These are phyloP conservation scores for Parazoanthus atlanticus DNA, from an alignment of 92 coral and sea anemone species.

Conservation along the genomic window DNA sequence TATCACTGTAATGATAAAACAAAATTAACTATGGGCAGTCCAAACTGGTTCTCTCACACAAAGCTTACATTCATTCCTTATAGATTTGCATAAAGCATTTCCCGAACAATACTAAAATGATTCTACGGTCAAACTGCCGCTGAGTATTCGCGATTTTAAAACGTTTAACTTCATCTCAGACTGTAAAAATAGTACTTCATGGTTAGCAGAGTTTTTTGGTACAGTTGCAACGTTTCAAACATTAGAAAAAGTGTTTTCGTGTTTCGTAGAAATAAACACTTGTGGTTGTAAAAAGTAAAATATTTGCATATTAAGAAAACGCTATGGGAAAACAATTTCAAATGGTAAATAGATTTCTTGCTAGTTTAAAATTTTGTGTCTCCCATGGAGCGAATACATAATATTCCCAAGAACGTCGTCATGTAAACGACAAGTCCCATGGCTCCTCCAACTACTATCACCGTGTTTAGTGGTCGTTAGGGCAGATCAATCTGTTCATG, in stretches of 20 bases:
- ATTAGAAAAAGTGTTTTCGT: not conserved
- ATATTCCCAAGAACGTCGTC: not conserved
- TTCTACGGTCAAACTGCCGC: not conserved
- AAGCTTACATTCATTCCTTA: not conserved
- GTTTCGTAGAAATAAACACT: not conserved
- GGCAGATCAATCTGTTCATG: not conserved
- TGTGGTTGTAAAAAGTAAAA: not conserved
- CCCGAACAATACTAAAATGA: not conserved
- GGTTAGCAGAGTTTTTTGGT: not conserved
- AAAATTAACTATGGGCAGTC: not conserved
- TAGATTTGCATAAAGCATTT: not conserved
- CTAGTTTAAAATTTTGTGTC: not conserved
- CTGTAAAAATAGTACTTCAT: not conserved
- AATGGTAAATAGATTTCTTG: not conserved
- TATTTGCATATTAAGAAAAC: slow-evolving; percentile 31
- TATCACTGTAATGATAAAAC: not conserved
- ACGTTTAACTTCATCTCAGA: not conserved
- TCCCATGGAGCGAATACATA: not conserved
- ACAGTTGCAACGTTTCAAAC: not conserved
- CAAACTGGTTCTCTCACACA: not conserved
- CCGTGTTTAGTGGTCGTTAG: not conserved
- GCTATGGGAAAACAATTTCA: not conserved
- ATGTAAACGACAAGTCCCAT: not conserved
- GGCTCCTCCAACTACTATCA: not conserved
- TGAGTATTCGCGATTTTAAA: not conserved